Conservation (phyloP, 2,113 vertebrate genomes). For the Chloropsis hardwickii region DNA sequence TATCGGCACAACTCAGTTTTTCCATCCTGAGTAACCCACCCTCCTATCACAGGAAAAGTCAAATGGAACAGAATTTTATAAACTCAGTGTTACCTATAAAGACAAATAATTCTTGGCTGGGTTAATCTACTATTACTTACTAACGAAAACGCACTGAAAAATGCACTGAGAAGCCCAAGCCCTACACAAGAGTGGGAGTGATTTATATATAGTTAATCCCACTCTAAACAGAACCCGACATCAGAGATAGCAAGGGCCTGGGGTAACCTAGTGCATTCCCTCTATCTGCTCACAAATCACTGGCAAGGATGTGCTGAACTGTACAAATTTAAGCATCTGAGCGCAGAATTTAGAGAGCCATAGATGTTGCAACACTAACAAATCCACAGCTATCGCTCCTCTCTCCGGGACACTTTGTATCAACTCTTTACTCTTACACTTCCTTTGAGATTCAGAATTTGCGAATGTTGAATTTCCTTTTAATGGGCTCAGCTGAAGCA, state of each 20-base stretch:
- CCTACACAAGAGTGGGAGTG: constrained; percentile 6
- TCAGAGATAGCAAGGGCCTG: constrained; percentile 3
- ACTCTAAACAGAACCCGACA: constrained; percentile 41
- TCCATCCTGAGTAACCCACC: not conserved
- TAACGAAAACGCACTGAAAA: constrained; percentile 36
- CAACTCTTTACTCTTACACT: not conserved
- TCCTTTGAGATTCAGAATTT: not conserved
- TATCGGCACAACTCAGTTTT: constrained; percentile 29
- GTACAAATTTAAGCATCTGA: constrained; percentile 23
- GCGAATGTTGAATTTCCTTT: not conserved
- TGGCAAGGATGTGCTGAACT: constrained; percentile 17
- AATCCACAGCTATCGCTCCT: not conserved
- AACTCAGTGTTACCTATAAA: constrained; percentile 32
- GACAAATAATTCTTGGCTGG: constrained; percentile 32
- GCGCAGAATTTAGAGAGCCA: not conserved
- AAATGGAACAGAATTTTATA: not conserved
- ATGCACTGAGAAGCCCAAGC: not conserved
- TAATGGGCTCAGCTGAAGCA: not conserved
- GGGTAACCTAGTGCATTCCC: constrained; percentile 16
- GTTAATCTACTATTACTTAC: constrained; percentile 26
- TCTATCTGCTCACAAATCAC: constrained; percentile 43
- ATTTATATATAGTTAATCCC: constrained; percentile 56
- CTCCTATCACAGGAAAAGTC: not conserved
- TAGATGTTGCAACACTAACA: not conserved
- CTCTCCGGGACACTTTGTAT: not conserved